These are phyloP conservation scores for Microtus montanus DNA, from an alignment of 2,113 vertebrate genomes.

Conservation along the genomic window DNA sequence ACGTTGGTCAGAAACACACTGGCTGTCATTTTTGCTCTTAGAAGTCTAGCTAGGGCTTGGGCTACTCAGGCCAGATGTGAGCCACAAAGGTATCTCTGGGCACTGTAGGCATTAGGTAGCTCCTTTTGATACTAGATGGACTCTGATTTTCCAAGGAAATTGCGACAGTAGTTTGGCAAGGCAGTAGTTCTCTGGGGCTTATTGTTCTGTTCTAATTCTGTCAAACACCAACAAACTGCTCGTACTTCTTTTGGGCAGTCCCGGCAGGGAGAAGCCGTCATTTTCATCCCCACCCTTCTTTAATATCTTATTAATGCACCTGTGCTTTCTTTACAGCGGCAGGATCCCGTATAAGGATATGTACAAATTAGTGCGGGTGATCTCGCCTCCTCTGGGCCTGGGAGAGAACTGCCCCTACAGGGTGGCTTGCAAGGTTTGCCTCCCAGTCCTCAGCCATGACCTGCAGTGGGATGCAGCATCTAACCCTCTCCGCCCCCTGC, in stretches of 20 bases:
- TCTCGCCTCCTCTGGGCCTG: constrained; percentile 99
- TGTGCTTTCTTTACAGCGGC: constrained; percentile 98
- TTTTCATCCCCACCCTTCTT: constrained; percentile 75
- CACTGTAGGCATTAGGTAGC: not conserved
- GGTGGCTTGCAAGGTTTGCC: constrained; percentile 99
- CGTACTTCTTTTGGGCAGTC: not conserved
- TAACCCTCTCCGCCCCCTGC: constrained; percentile 80
- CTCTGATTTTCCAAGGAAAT: constrained; percentile 31
- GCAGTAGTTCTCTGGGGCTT: constrained; percentile 46
- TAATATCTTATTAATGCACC: constrained; percentile 88
- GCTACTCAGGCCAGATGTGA: not conserved
- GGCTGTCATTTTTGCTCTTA: not conserved
- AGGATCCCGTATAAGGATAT: constrained; percentile 99
- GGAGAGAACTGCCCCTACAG: constrained; percentile 99
- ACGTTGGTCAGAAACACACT: not conserved
- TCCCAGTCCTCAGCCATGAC: constrained; percentile 87
- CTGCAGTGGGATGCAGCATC: constrained; percentile 83
- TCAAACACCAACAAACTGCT: constrained; percentile 37
- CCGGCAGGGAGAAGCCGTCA: constrained; percentile 53
- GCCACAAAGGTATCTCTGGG: not conserved
- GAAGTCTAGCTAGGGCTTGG: not conserved
- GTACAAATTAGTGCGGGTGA: constrained; percentile 99
- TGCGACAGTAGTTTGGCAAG: not conserved
- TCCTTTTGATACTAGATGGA: not conserved
- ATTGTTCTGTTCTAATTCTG: constrained; percentile 28